Conservation (phyloP, 2,888 invertebrate genomes). For the Coelopa pilipes region DNA sequence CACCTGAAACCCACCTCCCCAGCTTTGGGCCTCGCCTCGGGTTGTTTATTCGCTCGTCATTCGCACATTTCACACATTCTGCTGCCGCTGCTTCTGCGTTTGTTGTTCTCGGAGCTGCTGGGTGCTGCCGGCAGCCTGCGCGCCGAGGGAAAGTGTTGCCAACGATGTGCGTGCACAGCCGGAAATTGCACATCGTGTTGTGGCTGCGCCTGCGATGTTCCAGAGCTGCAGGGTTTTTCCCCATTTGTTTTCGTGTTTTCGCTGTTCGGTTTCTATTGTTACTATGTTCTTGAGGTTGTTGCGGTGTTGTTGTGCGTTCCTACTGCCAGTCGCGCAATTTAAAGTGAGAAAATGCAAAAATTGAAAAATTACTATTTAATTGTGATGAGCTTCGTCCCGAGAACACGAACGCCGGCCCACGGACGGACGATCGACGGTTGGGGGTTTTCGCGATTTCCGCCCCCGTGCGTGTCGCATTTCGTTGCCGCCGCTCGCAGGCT, state of each 20-base stretch:
- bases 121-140: too few species aligned
- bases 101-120: too few species aligned
- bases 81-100: background rate
- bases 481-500: too few species aligned
- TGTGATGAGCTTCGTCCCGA: slow-evolving; percentile 4
- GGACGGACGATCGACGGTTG: too few species aligned
- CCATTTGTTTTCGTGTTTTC: too few species aligned
- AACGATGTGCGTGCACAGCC: background rate
- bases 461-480: too few species aligned
- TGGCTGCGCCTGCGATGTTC: background rate
- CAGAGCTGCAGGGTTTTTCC: background rate
- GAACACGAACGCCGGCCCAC: background rate
- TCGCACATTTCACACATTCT: slow-evolving; percentile 33
- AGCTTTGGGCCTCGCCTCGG: background rate
- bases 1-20: background rate
- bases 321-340: background rate
- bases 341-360: slow-evolving; percentile 12
- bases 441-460: too few species aligned
- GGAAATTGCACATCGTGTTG: too few species aligned
- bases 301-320: too few species aligned
- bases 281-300: too few species aligned
- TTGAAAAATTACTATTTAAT: slow-evolving; percentile 33
- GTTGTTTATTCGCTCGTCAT: slow-evolving; percentile 3
- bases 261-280: too few species aligned
- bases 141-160: slow-evolving; percentile 3